phyloP scores from a whole-genome alignment of 2,888 invertebrate genomes.

The Drosophila diplacantha region DNA sequence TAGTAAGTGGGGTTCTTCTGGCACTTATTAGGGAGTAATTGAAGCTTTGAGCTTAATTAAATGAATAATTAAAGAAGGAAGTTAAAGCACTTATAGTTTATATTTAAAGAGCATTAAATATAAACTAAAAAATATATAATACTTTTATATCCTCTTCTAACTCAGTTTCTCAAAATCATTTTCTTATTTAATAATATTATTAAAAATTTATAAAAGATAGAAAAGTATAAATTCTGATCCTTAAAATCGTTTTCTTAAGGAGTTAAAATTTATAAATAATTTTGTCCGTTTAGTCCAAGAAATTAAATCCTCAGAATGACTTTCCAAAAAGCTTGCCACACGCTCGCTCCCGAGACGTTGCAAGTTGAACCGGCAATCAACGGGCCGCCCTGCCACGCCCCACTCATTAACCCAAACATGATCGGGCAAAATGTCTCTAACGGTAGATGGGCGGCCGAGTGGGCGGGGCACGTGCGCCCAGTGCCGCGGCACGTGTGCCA shows the following conservation, averaged over 20 bases:
- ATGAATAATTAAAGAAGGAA: background rate
- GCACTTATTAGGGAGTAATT: background rate
- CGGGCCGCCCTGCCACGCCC: constrained; percentile 62
- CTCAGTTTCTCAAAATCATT: background rate
- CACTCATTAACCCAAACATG: constrained; percentile 69
- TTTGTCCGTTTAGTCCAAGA: background rate
- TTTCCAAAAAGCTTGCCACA: constrained; percentile 26
- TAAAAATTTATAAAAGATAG: too few species aligned
- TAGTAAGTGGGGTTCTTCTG: background rate
- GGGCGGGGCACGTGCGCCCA: constrained; percentile 62
- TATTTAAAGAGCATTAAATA: background rate
- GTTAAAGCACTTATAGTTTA: background rate
- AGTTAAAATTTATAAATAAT: too few species aligned
- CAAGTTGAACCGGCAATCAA: constrained; percentile 59
- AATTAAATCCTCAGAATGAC: constrained; percentile 15
- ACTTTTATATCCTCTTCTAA: too few species aligned
- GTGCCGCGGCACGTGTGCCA: constrained; percentile 55
- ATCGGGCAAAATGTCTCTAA: constrained; percentile 62
- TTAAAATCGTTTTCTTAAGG: background rate
- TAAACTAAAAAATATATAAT: background rate
- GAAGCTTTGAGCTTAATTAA: background rate
- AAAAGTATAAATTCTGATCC: background rate
- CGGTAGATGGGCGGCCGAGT: constrained; percentile 52
- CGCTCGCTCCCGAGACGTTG: constrained; percentile 19
- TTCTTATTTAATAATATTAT: too few species aligned